Evolutionary conservation across 2,113 vertebrate species (phyloP).

Genomic region (Laterallus jamaicensis): DNA sequence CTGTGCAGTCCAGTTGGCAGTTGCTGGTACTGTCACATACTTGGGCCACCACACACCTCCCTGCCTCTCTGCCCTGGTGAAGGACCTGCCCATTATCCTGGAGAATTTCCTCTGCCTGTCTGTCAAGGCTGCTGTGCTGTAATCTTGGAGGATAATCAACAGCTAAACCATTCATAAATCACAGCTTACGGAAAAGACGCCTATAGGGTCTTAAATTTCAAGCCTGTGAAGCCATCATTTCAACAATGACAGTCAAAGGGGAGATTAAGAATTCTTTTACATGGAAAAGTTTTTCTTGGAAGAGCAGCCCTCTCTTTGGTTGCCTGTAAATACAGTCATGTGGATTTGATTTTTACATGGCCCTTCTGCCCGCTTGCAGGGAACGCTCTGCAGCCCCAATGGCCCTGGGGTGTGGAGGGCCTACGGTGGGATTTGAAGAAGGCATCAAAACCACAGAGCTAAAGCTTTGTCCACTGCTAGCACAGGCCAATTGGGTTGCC

Average conservation of each 20-base stretch:
- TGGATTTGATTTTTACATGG: slow-evolving; percentile 67
- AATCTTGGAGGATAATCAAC: slow-evolving; percentile 67
- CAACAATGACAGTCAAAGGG: slow-evolving; percentile 65
- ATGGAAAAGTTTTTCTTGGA: slow-evolving; percentile 71
- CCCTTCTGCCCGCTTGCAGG: slow-evolving; percentile 24
- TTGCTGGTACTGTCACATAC: not conserved
- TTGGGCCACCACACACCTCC: not conserved
- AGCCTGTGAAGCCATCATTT: slow-evolving; percentile 60
- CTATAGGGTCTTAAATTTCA: slow-evolving; percentile 65
- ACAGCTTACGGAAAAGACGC: slow-evolving; percentile 60
- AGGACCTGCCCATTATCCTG: slow-evolving; percentile 18
- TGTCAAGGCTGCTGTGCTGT: slow-evolving; percentile 57
- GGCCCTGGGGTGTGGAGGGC: not conserved
- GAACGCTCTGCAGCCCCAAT: not conserved
- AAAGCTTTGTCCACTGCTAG: not conserved
- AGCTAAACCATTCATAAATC: slow-evolving; percentile 67
- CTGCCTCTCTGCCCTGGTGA: not conserved
- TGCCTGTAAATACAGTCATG: slow-evolving; percentile 62
- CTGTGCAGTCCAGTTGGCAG: not conserved
- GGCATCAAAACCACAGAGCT: not conserved
- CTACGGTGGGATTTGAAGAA: not conserved
- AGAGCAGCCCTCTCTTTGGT: slow-evolving; percentile 44
- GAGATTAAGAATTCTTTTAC: slow-evolving; percentile 69
- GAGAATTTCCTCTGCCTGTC: slow-evolving; percentile 52
- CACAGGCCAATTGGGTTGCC: not conserved